Percentiles rank a stretch among this genome's conserved stretches.
phyloP scores from a whole-genome alignment of 92 coral and sea anemone genomes.

The Porites divaricata region DNA sequence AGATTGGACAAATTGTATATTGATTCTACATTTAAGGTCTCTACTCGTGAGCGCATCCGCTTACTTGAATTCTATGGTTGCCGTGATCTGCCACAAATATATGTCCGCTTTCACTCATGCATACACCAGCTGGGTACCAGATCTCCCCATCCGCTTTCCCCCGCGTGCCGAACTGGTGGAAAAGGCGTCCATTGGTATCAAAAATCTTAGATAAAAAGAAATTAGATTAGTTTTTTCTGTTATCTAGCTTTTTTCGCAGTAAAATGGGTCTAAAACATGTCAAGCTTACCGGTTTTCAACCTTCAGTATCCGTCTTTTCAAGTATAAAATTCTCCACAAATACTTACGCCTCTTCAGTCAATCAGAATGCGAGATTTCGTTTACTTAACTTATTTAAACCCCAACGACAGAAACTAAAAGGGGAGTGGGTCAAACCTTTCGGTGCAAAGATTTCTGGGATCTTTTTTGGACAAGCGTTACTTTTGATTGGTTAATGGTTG shows the following conservation, averaged over 20 bases:
- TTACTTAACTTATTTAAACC: too few relatives aligned
- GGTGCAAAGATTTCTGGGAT: too few relatives aligned
- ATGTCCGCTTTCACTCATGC: slow-evolving; percentile 57
- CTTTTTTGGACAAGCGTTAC: too few relatives aligned
- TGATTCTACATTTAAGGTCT: background rate
- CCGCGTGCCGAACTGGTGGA: slow-evolving; percentile 83
- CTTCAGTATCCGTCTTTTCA: too few relatives aligned
- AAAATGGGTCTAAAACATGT: too few relatives aligned
- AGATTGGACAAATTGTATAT: background rate
- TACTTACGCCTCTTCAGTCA: too few relatives aligned
- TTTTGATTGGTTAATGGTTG: too few relatives aligned
- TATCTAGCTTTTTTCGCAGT: background rate
- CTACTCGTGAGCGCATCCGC: background rate
- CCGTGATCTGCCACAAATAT: slow-evolving; percentile 89
- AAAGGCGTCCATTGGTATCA: slow-evolving; percentile 66
- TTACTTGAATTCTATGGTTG: slow-evolving; percentile 86
- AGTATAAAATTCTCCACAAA: too few relatives aligned
- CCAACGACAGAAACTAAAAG: too few relatives aligned
- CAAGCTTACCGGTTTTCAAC: too few relatives aligned
- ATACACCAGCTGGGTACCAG: slow-evolving; percentile 94
- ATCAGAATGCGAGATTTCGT: too few relatives aligned
- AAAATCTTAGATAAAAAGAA: slow-evolving; percentile 47
- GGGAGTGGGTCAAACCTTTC: too few relatives aligned
- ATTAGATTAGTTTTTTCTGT: background rate
- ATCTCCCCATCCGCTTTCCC: slow-evolving; percentile 90